Conservation (phyloP, 92 coral and sea anemone species). For the Phenganax subtilis region DNA sequence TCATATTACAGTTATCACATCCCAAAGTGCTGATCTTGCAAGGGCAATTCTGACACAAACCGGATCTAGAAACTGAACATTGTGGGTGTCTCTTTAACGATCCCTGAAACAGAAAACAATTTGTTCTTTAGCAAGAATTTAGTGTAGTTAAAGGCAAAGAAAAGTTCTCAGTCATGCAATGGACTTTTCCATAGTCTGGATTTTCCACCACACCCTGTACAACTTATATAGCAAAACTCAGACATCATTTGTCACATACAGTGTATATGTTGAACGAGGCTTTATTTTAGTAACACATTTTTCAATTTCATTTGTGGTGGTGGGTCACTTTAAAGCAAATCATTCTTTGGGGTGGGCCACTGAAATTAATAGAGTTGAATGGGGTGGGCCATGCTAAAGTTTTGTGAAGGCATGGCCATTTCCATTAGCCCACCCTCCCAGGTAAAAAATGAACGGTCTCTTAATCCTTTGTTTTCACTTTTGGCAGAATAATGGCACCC, state of each 20-base stretch:
- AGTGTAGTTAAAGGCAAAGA: too few relatives aligned
- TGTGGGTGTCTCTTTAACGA: too few relatives aligned
- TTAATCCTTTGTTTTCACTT: background rate
- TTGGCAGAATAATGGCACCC: too few relatives aligned
- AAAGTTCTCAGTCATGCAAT: too few relatives aligned
- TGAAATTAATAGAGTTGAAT: background rate
- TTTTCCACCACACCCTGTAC: background rate
- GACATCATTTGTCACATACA: background rate
- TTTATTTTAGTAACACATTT: constrained; percentile 2
- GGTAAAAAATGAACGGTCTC: constrained; percentile 8
- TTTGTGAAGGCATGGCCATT: constrained; percentile 1
- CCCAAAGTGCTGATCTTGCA: too few relatives aligned
- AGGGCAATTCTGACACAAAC: too few relatives aligned
- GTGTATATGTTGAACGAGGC: background rate
- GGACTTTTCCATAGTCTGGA: background rate
- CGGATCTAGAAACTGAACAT: too few relatives aligned
- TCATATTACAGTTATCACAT: too few relatives aligned
- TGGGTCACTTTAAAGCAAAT: background rate
- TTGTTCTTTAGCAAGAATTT: too few relatives aligned
- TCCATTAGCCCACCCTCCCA: background rate
- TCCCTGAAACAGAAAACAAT: too few relatives aligned
- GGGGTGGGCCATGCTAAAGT: constrained; percentile 15
- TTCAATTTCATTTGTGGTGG: constrained; percentile 3
- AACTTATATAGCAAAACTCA: background rate
- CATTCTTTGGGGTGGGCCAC: background rate